phyloP scores from a whole-genome alignment of 2,888 invertebrate genomes.

The Cerceris rybyensis region DNA sequence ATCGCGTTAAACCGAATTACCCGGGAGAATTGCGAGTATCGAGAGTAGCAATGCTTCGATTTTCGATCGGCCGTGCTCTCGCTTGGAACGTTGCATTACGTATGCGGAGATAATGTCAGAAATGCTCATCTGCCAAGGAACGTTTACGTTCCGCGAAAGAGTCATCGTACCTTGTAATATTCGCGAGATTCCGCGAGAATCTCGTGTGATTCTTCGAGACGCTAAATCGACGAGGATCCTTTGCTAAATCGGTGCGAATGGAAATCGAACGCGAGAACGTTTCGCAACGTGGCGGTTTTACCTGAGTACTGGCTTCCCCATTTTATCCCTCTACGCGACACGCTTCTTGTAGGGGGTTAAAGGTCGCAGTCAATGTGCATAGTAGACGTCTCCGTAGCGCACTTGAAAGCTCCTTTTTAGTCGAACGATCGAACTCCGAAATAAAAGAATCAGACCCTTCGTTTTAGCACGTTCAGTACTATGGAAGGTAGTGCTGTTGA shows the following conservation, averaged over 20 bases:
- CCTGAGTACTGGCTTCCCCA: no score
- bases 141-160: constrained; percentile 16
- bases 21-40: constrained; percentile 7
- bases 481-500: no score
- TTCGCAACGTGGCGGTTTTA: no score
- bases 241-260: not conserved
- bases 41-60: constrained; percentile 13
- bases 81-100: constrained; percentile 5
- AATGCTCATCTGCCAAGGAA: constrained; percentile 2
- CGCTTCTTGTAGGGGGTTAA: no score
- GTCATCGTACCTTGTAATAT: constrained; percentile 21
- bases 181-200: constrained; percentile 9
- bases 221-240: no score
- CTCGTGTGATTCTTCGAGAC: not conserved
- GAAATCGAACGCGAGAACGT: not conserved
- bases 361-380: no score
- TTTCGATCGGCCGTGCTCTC: not conserved
- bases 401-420: no score
- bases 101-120: constrained; percentile 12
- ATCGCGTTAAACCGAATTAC: constrained; percentile 10
- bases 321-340: no score
- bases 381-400: no score
- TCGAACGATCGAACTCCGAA: no score
- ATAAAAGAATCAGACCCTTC: no score
- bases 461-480: no score